A percentile compares a stretch with the other conserved stretches of the same genome.
Conservation (phyloP, 2,113 vertebrate species). For the Thunnus maccoyii region DNA sequence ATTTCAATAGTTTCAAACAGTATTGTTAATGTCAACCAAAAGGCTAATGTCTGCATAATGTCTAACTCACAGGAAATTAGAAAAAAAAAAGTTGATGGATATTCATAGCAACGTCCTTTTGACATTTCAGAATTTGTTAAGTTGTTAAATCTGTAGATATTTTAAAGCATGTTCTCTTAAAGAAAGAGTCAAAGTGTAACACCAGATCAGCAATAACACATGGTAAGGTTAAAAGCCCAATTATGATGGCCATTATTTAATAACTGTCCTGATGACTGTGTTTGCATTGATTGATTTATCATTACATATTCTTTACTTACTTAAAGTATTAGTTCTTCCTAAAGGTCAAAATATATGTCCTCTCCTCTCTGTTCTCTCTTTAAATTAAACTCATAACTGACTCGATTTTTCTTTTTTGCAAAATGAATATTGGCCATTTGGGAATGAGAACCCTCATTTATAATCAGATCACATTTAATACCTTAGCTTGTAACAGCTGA, state of each 20-base stretch:
- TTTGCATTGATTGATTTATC: background rate
- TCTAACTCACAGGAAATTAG: conserved; percentile 32
- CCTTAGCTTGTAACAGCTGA: conserved; percentile 55
- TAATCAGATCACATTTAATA: conserved; percentile 44
- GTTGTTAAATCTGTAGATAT: background rate
- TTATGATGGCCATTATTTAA: background rate
- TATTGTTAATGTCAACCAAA: conserved; percentile 8
- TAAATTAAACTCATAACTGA: background rate
- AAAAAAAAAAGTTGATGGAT: conserved; percentile 9
- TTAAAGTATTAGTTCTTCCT: background rate
- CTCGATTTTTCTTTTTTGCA: background rate
- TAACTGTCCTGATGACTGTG: background rate
- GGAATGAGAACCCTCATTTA: conserved; percentile 26
- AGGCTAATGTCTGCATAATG: background rate
- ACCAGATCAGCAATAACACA: background rate
- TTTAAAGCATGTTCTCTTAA: background rate
- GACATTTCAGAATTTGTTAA: conserved; percentile 9
- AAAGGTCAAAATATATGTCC: background rate
- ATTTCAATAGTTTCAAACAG: conserved; percentile 6
- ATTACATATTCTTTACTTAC: background rate
- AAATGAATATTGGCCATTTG: background rate
- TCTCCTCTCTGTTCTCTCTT: background rate
- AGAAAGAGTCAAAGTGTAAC: background rate
- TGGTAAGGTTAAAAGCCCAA: background rate
- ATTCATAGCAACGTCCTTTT: background rate